Evolutionary conservation across 2,797 vertebrate species (phyloP).

Genomic region (Enteromius treurensis): DNA sequence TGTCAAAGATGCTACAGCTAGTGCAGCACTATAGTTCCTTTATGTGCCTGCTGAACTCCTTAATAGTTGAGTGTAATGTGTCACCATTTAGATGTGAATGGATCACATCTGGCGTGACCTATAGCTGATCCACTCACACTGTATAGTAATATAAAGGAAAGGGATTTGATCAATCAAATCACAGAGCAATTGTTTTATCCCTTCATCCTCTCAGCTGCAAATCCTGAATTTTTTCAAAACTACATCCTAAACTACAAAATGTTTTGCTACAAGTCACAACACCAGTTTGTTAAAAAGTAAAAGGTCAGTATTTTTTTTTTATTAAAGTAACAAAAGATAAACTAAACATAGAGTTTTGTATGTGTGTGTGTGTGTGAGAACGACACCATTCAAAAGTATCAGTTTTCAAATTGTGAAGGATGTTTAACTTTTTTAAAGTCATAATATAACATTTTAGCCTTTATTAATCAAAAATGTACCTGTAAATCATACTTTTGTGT

Average conservation of each 20-base stretch:
- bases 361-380: too few species aligned
- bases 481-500: too few species aligned
- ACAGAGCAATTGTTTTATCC: conserved; percentile 58
- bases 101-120: conserved; percentile 29
- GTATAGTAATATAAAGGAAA: conserved; percentile 59
- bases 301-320: neutral
- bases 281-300: neutral
- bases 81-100: neutral
- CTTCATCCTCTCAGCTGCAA: conserved; percentile 33
- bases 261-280: neutral
- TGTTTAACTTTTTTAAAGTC: too few species aligned
- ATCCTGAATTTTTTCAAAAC: conserved; percentile 9
- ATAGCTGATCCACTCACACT: conserved; percentile 66
- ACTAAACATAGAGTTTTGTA: too few species aligned
- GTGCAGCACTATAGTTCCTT: neutral
- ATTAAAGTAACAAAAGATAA: neutral
- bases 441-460: too few species aligned
- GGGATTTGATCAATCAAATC: conserved; percentile 64
- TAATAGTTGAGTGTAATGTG: conserved; percentile 16
- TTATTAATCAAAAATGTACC: too few species aligned
- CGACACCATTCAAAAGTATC: too few species aligned
- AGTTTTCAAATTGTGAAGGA: too few species aligned
- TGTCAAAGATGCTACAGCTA: neutral
- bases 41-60: neutral
- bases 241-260: neutral